Base-by-base conservation (phyloP, 1,140 invertebrate genomes). In the Nebria ingens region DNA sequence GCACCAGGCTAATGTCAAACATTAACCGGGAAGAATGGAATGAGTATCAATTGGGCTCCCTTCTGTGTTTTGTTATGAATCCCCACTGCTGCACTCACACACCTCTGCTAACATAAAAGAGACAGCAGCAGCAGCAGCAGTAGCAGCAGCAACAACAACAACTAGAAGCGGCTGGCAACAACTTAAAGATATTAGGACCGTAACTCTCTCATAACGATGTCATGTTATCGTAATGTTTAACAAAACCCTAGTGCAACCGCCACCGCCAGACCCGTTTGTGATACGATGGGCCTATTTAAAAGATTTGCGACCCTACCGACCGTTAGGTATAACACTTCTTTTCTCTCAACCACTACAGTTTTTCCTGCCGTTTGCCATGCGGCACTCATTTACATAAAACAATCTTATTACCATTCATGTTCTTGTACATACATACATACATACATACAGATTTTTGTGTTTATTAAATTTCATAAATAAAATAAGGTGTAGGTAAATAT, bases 221-320 rank as follows among this genome's bases (percentile, higher is more conserved):
- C 40, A 45, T 45, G 40, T 45, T 45, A 45, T 45, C 40, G 40
- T 45, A 45, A 45, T 45, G 40, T 45, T 45, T 45, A 45, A 45
- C 40, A 45, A 45, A 45, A 45, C 9, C 40, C 25, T 34, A 34
- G 25, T 6, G 25, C 25, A 9, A 9, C 40, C 40, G 40, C 9
- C 40, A 45, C 40, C 17, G 15, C 40, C 40, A 45, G 6, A 17
- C 3, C 40, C 9, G 6, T 45, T 45, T 45, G 40, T 17, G 40
- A 45, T 45, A 45, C 40, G 40, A 45, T 45, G 40, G 40, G 40
- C 40, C 40, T 45, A 45, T 45, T 45, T 45, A 45, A 45, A 45
- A 45, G 40, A 45, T 45, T 45, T 45, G 40, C 40, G 40, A 17
- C 15, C 40, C 40, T 45, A 12, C 40, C 17, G 9, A 34, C 25